Evolutionary conservation across 2,888 invertebrate species (phyloP).

Genomic region (Amphipyra tragopoginis): DNA sequence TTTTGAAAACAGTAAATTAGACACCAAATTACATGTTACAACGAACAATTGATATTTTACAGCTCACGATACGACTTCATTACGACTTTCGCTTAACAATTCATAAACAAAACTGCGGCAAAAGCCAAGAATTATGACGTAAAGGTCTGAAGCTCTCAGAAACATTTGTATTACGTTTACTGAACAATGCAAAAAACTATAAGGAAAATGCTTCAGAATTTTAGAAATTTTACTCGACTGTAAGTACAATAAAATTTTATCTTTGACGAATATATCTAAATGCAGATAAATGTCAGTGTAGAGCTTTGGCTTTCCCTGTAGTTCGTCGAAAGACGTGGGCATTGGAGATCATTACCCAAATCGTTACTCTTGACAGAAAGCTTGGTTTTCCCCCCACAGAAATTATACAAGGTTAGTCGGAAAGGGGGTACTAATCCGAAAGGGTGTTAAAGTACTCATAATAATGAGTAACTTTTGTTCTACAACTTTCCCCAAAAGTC

Average conservation of each 20-base stretch:
- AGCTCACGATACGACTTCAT: conserved; percentile 8
- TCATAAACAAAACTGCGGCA: conserved; percentile 39
- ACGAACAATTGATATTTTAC: conserved; percentile 40
- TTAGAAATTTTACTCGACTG: neutral
- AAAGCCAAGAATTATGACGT: conserved; percentile 48
- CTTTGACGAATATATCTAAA: neutral
- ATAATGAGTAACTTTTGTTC: no score
- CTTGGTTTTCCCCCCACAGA: no score
- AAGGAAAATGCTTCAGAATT: conserved; percentile 37
- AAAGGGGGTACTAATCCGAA: no score
- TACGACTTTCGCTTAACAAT: conserved; percentile 21
- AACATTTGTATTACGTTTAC: conserved; percentile 27
- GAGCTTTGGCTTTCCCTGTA: no score
- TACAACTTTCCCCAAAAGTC: no score
- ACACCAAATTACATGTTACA: conserved; percentile 22
- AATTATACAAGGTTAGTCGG: no score
- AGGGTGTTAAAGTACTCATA: no score
- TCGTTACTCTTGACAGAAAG: no score
- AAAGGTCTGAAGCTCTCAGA: conserved; percentile 33
- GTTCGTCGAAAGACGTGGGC: no score
- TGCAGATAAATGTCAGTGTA: neutral
- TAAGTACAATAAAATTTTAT: no score
- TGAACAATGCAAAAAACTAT: conserved; percentile 36
- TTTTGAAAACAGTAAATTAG: conserved; percentile 11
- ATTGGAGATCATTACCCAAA: no score